Evolutionary conservation across 2,797 vertebrate genomes (phyloP), one percentile per base, ranked within the genome.

Genomic region (Danionella dracula): DNA sequence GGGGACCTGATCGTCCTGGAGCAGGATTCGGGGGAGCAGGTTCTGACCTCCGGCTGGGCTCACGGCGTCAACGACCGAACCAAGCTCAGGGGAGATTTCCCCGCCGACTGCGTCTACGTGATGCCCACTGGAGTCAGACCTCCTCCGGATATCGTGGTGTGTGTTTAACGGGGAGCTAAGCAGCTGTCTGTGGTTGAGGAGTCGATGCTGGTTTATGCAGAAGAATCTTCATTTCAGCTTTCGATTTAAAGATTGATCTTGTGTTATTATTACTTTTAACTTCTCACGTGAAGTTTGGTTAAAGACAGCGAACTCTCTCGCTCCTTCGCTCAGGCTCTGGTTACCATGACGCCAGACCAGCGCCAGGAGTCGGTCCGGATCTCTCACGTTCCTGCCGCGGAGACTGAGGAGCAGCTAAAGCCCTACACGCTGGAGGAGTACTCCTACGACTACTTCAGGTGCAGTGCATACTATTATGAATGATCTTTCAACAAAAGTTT

Each of bases 311-410:
- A n/a, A n/a, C n/a, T n/a, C n/a, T n/a, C n/a, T n/a, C n/a, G n/a
- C n/a, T n/a, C n/a, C n/a, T n/a, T n/a, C 23, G 45, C 59, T 65
- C 80, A 99, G 95, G 92, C 93, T 0, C 76, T 99, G 79, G 89
- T 99, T 41, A 97, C 93, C 17, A 97, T 99, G 96, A 97, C 95
- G 0, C 96, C 96, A 0, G 94, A 93, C 73, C 94, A 99, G 85
- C 89, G 93, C 0, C 96, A 98, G 82, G 92, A 96, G 31, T 89
- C 93, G 0, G 82, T 93, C 21, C 89, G 92, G 34, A 86, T 92
- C 2, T 84, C 94, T 0, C 93, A 94, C 82, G 68, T 93, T 68
- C 82, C 85, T 15, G 45, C 89, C 4, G 79, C 84, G 0, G 95
- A 97, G 69, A 89, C 79, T 0, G 92, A 92, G 45, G 93, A 85